Evolutionary conservation across 2,797 vertebrate species (phyloP).

Genomic region (Rhynchotus rufescens): DNA sequence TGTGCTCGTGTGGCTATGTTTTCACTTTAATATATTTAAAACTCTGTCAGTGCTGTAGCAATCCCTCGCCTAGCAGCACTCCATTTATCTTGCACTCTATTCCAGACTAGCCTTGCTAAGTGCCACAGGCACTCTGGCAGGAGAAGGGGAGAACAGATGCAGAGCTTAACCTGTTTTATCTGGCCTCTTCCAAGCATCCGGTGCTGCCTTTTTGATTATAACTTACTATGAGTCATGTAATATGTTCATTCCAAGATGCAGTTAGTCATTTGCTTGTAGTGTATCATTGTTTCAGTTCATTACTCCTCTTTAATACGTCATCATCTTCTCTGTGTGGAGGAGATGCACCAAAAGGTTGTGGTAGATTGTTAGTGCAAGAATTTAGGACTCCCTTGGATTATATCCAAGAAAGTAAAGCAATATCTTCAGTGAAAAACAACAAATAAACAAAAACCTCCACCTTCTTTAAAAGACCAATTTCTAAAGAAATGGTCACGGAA

Average conservation of each 20-base stretch:
- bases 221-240: slow-evolving; percentile 14
- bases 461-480: neutral
- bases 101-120: neutral
- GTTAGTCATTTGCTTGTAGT: slow-evolving; percentile 28
- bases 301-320: neutral
- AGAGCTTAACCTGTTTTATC: neutral
- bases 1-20: neutral
- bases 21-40: neutral
- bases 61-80: neutral
- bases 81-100: neutral
- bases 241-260: slow-evolving; percentile 23
- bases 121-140: neutral
- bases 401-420: neutral
- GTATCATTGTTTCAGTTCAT: slow-evolving; percentile 17
- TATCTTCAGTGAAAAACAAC: neutral
- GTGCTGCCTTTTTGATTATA: neutral
- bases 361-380: neutral
- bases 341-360: neutral
- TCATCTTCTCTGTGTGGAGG: neutral
- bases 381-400: neutral
- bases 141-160: neutral
- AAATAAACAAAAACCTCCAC: too few relatives aligned
- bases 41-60: neutral
- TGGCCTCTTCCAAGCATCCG: neutral
- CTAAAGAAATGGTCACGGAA: neutral